Base-by-base conservation (phyloP, 2,888 invertebrate genomes). In the Papilio demoleus region DNA sequence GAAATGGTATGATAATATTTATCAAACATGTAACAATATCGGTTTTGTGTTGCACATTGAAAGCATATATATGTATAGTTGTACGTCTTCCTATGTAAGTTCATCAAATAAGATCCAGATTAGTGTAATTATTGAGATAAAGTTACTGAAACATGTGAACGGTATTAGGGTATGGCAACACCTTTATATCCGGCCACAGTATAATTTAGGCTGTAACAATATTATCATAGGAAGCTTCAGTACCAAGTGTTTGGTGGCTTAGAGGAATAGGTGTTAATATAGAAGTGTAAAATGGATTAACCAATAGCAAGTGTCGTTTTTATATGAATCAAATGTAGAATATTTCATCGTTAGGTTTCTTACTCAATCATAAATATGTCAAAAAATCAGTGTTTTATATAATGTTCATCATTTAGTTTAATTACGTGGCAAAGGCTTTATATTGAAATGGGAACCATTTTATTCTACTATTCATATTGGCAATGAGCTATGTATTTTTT, bases 11-110 rank as follows among this genome's bases (percentile, higher is more conserved):
- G 27, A 24, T 27, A 14, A 24, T 24, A 27, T 61, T 24, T 31
- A 45, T 6, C 27, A 42, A n/a, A 42, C 38, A 42, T 42, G 40
- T 61, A 22, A 60, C n/a, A 38, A 50, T 50, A 40, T 38, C 60
- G 64, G 45, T 71, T 82, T 85, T 80, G 66, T 79, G 73, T 78
- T 79, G 79, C 82, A 78, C 83, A 79, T 74, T 82, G 81, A 83
- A 80, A 77, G 81, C 82, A 82, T 87, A 82, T 79, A 77, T 79
- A 78, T 88, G 83, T 87, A 84, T 87, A 88, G 88, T 80, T 88
- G 87, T 90, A 88, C 87, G 92, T 92, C 92, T 92, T 92, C 92
- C 92, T 90, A 86, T 87, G 87, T 90, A 88, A 89, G 89, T 85
- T 85, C 85, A 85, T 84, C 85, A 79, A 77, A 76, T 82, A 81